These are phyloP conservation scores for Artibeus lituratus DNA, from an alignment of 2,797 vertebrate species.

Conservation along the genomic window DNA sequence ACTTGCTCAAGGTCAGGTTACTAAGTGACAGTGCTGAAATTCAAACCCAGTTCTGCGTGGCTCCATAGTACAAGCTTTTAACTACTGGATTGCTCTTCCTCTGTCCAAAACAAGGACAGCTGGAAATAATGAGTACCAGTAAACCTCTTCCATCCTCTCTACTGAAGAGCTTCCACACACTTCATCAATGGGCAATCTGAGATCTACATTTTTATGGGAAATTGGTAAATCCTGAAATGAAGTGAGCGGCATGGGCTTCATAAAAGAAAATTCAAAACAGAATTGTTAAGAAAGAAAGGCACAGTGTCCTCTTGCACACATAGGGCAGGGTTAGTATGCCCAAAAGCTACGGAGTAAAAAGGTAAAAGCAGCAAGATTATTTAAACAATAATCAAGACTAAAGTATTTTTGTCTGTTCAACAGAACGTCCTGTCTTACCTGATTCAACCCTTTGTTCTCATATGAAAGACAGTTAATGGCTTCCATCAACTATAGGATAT, in stretches of 20 bases:
- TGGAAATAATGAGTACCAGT: neutral
- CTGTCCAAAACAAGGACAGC: neutral
- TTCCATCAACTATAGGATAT: neutral
- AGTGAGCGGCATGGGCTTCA: slow-evolving; percentile 27
- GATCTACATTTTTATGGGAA: neutral
- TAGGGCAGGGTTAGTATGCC: neutral
- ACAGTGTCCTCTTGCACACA: neutral
- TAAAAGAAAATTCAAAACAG: slow-evolving; percentile 30
- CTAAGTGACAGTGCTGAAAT: neutral
- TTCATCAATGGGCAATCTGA: neutral
- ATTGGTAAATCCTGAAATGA: slow-evolving; percentile 42
- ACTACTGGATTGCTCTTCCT: neutral
- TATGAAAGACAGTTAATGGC: neutral
- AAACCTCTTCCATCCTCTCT: neutral
- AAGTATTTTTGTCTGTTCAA: neutral
- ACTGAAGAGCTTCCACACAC: neutral
- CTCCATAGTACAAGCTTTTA: neutral
- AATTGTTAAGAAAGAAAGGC: neutral
- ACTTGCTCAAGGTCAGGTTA: neutral
- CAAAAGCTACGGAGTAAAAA: neutral
- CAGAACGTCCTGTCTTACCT: neutral
- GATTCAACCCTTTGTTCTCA: neutral
- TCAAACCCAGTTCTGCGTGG: neutral
- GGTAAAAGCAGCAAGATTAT: neutral
- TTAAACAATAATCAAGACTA: neutral